phyloP scores from a whole-genome alignment of 1,140 invertebrate species.

The Sitobion miscanthi region DNA sequence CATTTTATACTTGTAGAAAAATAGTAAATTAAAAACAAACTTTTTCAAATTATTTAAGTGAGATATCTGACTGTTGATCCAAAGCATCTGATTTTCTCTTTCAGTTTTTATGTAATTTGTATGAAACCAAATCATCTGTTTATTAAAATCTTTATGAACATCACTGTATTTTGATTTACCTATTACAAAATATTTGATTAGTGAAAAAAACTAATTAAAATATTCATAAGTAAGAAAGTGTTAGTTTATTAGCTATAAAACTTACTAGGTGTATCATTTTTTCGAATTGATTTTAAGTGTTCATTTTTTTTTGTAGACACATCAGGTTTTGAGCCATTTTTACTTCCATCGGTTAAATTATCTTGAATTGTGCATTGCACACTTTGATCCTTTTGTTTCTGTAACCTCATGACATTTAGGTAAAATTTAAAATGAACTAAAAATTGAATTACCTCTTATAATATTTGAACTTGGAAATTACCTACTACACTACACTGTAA shows the following conservation, averaged over 20 bases:
- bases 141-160: conserved; percentile 13
- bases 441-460: not conserved
- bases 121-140: conserved; percentile 41
- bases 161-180: conserved; percentile 21
- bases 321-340: not conserved
- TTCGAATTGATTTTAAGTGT: not conserved
- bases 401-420: not conserved
- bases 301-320: not conserved
- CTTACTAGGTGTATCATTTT: not conserved
- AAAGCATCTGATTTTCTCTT: conserved; percentile 65
- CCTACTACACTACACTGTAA: not conserved
- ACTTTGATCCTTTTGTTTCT: conserved; percentile 37
- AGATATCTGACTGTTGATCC: conserved; percentile 67
- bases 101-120: conserved; percentile 63
- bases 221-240: not conserved
- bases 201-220: too few relatives aligned
- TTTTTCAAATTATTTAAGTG: conserved; percentile 65
- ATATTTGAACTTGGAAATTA: not conserved
- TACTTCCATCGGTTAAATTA: not conserved
- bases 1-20: not conserved
- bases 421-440: not conserved
- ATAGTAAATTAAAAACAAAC: conserved; percentile 25
- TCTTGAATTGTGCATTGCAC: conserved; percentile 41
- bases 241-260: not conserved
- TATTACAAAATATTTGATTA: not conserved